Conservation (phyloP, 2,888 invertebrate genomes). For the Plagiodera versicolora region DNA sequence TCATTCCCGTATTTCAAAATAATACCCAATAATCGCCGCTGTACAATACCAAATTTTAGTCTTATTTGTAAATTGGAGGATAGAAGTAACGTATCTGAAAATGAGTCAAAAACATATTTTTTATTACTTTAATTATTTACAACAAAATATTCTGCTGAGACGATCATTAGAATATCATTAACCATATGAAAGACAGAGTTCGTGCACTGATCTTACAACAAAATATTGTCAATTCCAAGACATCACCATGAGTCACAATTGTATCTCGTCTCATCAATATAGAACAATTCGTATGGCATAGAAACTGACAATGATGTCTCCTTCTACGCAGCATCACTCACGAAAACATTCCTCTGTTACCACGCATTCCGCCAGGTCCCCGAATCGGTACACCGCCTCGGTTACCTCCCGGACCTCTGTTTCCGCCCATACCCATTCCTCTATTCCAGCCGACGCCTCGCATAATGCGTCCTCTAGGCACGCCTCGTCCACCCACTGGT, state of each 20-base stretch:
- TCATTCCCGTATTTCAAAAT: too few species aligned
- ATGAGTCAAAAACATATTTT: neutral
- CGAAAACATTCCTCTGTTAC: conserved; percentile 4
- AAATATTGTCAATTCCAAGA: neutral
- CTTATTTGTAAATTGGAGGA: too few species aligned
- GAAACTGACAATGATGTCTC: too few species aligned
- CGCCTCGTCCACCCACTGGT: conserved; percentile 31
- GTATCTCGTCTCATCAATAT: too few species aligned
- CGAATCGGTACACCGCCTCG: neutral
- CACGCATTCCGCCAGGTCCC: conserved; percentile 18
- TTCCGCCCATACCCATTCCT: conserved; percentile 27
- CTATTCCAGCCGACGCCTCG: conserved; percentile 46
- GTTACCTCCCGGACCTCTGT: neutral
- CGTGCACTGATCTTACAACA: too few species aligned
- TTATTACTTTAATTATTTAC: neutral
- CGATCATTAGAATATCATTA: neutral
- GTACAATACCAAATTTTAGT: too few species aligned
- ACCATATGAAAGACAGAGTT: neutral
- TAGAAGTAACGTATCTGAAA: too few species aligned
- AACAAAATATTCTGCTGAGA: neutral
- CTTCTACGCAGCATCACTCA: conserved; percentile 1
- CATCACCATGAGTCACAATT: too few species aligned
- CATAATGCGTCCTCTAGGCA: conserved; percentile 45
- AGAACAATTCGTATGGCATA: too few species aligned
- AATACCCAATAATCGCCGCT: too few species aligned